Conservation (phyloP, 2,113 vertebrate species). For the Pimephales promelas region DNA sequence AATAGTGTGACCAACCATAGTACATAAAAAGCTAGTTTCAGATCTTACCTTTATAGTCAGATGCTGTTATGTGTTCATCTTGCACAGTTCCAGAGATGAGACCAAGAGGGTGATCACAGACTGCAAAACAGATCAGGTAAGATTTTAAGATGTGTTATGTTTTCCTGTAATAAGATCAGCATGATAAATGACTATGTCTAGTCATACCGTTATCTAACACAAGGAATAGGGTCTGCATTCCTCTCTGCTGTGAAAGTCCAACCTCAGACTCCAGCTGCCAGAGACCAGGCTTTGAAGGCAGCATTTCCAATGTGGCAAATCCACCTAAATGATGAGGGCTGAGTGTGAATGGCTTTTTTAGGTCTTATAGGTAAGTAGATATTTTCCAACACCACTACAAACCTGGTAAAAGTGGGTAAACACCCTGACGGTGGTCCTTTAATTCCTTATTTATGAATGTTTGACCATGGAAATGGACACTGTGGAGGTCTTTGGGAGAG, state of each 20-base stretch:
- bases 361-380: neutral
- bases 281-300: conserved; percentile 85
- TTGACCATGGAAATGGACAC: conserved; percentile 92
- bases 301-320: conserved; percentile 92
- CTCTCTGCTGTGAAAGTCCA: conserved; percentile 83
- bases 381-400: conserved; percentile 15
- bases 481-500: conserved; percentile 84
- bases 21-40: neutral
- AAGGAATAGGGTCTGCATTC: conserved; percentile 90
- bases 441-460: conserved; percentile 83
- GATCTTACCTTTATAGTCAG: conserved; percentile 75
- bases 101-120: conserved; percentile 86
- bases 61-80: conserved; percentile 83
- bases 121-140: conserved; percentile 66
- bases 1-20: neutral
- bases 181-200: neutral
- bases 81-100: conserved; percentile 80
- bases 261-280: conserved; percentile 92
- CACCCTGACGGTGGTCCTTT: conserved; percentile 79
- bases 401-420: conserved; percentile 90
- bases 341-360: neutral
- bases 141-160: neutral
- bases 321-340: conserved; percentile 74
- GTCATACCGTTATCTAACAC: conserved; percentile 85
- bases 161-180: neutral